Evolutionary conservation across 2,888 invertebrate species (phyloP), one percentile per base, ranked within the genome.

Genomic region (Heliconius aoede): DNA sequence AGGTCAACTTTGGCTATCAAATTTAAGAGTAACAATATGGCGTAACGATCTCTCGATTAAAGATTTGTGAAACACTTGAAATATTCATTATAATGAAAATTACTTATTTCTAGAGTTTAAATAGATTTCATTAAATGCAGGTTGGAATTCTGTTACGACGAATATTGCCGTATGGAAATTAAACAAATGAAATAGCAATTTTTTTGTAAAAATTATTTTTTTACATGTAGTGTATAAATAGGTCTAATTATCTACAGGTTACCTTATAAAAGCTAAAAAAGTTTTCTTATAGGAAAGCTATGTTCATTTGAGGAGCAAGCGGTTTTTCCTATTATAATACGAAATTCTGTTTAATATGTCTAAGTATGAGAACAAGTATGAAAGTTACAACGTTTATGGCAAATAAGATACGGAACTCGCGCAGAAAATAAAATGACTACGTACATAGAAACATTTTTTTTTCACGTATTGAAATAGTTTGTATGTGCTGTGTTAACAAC

Each of bases 21-120:
- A 77, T 64, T 73, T 74, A 71, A 73, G 62, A 69, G 73, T 69
- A 69, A 73, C 73, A 77, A 73, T 65, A 58, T 51, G 68, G 67
- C 46, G 13, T 65, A 76, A 76, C 58, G 72, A 67, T 60, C 30
- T 28, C 67, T 68, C 76, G 36, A 60, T 30, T 67, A 60, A 58
- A 67, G 46, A 69, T 69, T 69, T 69, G 30, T 4, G n/a, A n/a
- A 32, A 28, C n/a, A 15, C n/a, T 55, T n/a, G 32, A 55, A 51
- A 55, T 5, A 51, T n/a, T 55, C 7, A n/a, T 55, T n/a, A 51
- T 51, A 51, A 46, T 30, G 9, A 30, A 26, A n/a, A 28, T 26
- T 26, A 18, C 8, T 40, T 24, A 46, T 46, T 46, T 26, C 9
- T 46, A 9, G 8, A 7, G 26, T 26, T 65, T 24, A 60, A 7